Evolutionary conservation across 2,888 invertebrate species (phyloP), one percentile per base, ranked within the genome.

Genomic region (Drosophila acutilabella): DNA sequence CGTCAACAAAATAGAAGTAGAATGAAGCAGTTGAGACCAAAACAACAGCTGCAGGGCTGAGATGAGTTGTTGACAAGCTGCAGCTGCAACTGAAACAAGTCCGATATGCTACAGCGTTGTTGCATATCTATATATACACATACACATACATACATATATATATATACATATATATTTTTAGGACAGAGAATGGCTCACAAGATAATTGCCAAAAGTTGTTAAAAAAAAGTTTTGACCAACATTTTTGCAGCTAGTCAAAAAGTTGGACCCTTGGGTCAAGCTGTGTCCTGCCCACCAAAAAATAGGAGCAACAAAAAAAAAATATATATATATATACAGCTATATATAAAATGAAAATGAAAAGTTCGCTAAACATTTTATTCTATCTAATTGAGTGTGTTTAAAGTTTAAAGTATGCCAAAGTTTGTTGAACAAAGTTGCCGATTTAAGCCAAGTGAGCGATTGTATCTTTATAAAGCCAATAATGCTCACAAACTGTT

Each of bases 151-250:
- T 40, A 33, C 40, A 18, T 33, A 36, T 33, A 45, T n/a, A 8
- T 11, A 54, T 14, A 20, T 40, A 33, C 40, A 40, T 48, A 38
- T 42, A 26, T 56, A 70, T 78, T 66, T 56, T 72, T 69, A 52
- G 73, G 56, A 59, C 59, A 64, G 20, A 71, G 66, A 68, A 64
- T 70, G 77, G 82, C 88, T 84, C 81, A 74, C 71, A 78, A 88
- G 89, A 89, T 89, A 89, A 89, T 89, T 89, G 89, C 89, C 80
- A 85, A 89, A 89, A 89, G 88, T 89, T 89, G 81, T 88, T 72
- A 16, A 59, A 57, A 71, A 77, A 83, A 83, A 81, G 66, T 85
- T 87, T 85, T 71, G 66, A 26, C 71, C 66, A 85, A 81, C 74
- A 80, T 80, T 85, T 83, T 81, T 80, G 78, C 70, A 80, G 86